phyloP scores from a whole-genome alignment of 2,113 vertebrate genomes.

The Mola mola region DNA sequence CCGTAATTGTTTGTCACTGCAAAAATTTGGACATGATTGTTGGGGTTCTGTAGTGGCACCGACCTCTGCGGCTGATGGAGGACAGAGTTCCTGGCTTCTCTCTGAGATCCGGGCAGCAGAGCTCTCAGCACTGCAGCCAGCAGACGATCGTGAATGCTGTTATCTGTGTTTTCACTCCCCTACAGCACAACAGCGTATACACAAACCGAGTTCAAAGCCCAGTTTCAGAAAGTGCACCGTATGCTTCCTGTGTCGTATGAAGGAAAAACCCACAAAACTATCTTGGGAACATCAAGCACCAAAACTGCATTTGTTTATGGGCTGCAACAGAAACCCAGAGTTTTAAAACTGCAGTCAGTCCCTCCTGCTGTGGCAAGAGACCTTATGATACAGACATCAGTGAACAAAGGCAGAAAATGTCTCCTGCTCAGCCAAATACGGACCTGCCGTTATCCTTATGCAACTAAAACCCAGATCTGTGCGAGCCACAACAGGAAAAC shows the following conservation, averaged over 20 bases:
- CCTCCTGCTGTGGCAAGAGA: conserved; percentile 7
- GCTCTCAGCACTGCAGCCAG: conserved; percentile 68
- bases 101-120: conserved; percentile 75
- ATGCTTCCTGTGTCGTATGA: conserved; percentile 1
- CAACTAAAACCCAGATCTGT: conserved; percentile 18
- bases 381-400: conserved; percentile 6
- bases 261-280: neutral
- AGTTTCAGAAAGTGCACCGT: neutral
- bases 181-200: conserved; percentile 48
- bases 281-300: neutral
- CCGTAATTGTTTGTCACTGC: too few relatives aligned
- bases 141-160: conserved; percentile 61
- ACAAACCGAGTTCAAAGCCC: conserved; percentile 10
- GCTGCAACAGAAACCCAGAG: conserved; percentile 6
- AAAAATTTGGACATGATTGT: too few relatives aligned
- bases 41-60: conserved; percentile 22
- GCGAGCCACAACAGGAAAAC: neutral
- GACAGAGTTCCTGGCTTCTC: conserved; percentile 80
- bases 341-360: too few relatives aligned
- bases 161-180: conserved; percentile 68
- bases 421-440: neutral
- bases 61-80: conserved; percentile 90
- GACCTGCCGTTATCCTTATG: conserved; percentile 13
- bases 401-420: neutral
- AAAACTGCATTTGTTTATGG: conserved; percentile 1